Base-by-base conservation (phyloP, 2,888 invertebrate species). In the Orchestes rusci region DNA sequence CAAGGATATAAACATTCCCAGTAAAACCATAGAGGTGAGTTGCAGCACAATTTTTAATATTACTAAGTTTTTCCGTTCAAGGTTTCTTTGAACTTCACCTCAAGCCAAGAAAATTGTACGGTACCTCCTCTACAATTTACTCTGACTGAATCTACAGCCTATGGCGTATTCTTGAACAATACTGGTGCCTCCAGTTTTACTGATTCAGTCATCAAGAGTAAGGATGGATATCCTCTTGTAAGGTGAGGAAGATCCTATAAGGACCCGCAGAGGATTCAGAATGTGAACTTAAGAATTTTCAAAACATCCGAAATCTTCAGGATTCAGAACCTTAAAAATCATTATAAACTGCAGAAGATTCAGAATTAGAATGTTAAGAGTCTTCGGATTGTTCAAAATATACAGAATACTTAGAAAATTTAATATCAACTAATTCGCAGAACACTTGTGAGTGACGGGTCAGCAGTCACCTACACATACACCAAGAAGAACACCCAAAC, bases 191-290 rank as follows among this genome's bases (percentile, higher is more conserved):
- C 1, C 4, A 12, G 12, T 8, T 71, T 68, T 55, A 51, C 53
- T 18, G 77, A 79, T 56, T 66, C 70, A 48, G 53, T 62, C 15
- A 63, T 71, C n/a, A 71, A 72, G 39, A 77, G 77, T 54, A 73
- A 75, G 46, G 71, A 71, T 59, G 77, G 77, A 36, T 68, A 73
- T 53, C 75, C 78, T 16, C 66, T 70, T 51, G 62, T 77, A 0
- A 74, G 76, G 77, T 77, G 61, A n/a, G n/a, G n/a, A n/a, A n/a
- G n/a, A n/a, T n/a, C n/a, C n/a, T n/a, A n/a, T n/a, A n/a, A n/a
- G n/a, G n/a, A n/a, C n/a, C n/a, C n/a, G n/a, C n/a, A n/a, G n/a
- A n/a, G n/a, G n/a, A n/a, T n/a, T n/a, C n/a, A n/a, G n/a, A n/a
- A n/a, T n/a, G n/a, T n/a, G n/a, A n/a, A n/a, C n/a, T n/a, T n/a